Conservation (phyloP, 2,888 invertebrate species). For the Malthinus flaveolus region DNA sequence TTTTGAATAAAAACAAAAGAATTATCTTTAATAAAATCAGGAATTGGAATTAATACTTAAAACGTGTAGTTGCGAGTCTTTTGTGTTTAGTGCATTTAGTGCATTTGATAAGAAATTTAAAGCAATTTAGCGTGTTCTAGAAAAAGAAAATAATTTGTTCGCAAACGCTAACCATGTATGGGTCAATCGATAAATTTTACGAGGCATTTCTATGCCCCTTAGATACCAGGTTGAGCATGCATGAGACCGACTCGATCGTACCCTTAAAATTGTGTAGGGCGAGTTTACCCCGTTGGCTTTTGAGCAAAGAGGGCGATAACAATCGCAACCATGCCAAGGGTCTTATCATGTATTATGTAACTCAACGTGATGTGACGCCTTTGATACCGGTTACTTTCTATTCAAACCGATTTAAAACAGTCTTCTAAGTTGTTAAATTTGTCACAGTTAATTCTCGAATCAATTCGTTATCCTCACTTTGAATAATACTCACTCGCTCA, state of each 20-base stretch:
- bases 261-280: slow-evolving; percentile 31
- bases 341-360: slow-evolving; percentile 49
- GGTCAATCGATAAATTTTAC: slow-evolving; percentile 51
- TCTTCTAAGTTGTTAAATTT: slow-evolving; percentile 16
- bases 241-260: slow-evolving; percentile 46
- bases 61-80: neutral
- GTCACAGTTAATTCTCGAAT: slow-evolving; percentile 14
- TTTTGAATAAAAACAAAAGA: slow-evolving; percentile 6
- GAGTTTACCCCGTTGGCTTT: slow-evolving; percentile 41
- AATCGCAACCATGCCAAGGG: slow-evolving; percentile 48
- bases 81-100: slow-evolving; percentile 8
- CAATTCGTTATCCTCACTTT: slow-evolving; percentile 2
- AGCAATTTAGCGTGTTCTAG: slow-evolving; percentile 18
- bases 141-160: slow-evolving; percentile 38
- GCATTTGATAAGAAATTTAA: slow-evolving; percentile 22
- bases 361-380: slow-evolving; percentile 48
- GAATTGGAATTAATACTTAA: slow-evolving; percentile 6
- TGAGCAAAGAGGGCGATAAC: slow-evolving; percentile 48
- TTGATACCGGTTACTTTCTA: slow-evolving; percentile 37
- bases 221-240: slow-evolving; percentile 44
- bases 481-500: too few relatives aligned
- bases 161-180: slow-evolving; percentile 45
- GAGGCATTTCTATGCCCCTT: slow-evolving; percentile 49
- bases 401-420: slow-evolving; percentile 28
- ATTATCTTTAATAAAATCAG: slow-evolving; percentile 2